These are phyloP conservation scores for Ectropis crepuscularia DNA, from an alignment of 2,888 invertebrate species.

Conservation along the genomic window DNA sequence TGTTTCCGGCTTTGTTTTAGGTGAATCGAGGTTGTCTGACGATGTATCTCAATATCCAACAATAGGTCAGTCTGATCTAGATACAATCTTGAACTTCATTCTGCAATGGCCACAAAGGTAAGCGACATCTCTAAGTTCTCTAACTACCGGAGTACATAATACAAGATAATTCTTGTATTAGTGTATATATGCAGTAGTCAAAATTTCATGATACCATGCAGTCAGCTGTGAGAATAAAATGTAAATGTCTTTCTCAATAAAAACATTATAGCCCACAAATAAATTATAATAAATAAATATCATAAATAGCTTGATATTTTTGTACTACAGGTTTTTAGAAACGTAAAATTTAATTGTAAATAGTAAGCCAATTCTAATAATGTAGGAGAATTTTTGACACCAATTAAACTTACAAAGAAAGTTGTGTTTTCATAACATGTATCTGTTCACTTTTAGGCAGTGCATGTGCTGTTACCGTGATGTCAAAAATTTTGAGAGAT, in stretches of 20 bases:
- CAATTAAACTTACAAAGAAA: not conserved
- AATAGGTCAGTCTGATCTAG: conserved; percentile 92
- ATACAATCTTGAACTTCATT: conserved; percentile 92
- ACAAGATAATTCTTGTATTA: not conserved
- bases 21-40: conserved; percentile 91
- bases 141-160: not conserved
- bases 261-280: too few species aligned
- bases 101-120: conserved; percentile 96
- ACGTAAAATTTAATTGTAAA: too few species aligned
- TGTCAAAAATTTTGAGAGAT: conserved; percentile 95
- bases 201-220: not conserved
- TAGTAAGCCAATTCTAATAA: too few species aligned
- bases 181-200: too few species aligned
- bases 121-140: conserved; percentile 23
- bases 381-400: too few species aligned
- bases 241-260: too few species aligned
- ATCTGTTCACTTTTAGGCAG: conserved; percentile 87
- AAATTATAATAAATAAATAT: too few species aligned
- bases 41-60: conserved; percentile 91
- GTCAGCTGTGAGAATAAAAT: conserved; percentile 10
- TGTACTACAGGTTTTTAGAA: too few species aligned
- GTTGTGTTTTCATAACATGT: conserved; percentile 21
- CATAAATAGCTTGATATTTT: too few species aligned
- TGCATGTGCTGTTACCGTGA: conserved; percentile 98
- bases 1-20: conserved; percentile 82